Base-by-base conservation (phyloP, 2,888 invertebrate species). In the Morpho helenor region DNA sequence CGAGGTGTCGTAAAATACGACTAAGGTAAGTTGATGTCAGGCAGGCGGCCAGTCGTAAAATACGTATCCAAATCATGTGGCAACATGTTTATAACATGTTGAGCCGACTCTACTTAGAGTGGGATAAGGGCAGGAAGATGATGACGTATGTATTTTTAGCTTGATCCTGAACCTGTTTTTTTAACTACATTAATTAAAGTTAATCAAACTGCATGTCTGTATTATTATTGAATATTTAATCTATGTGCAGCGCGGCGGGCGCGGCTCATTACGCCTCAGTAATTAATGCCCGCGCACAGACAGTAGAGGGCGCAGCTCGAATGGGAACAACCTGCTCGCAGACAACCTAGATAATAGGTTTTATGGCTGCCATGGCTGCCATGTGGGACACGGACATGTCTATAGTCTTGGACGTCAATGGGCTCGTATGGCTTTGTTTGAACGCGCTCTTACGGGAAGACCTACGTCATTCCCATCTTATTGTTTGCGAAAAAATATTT, bases 251-350 rank as follows among this genome's bases (percentile, higher is more conserved):
- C 47, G 50, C 49, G 64, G 64, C 64, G 70, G 70, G 71, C 68
- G 73, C 71, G 71, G 72, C 81, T 84, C 82, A 84, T 85, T 85
- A 84, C 75, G 68, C 66, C 66, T 57, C 63, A 45, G 74, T 82
- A 84, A 84, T 84, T 79, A 84, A 84, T 83, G 80, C 84, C 71
- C 70, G 76, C 73, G 74, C 84, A 84, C 82, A 31, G 82, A 66
- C 70, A 65, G 66, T 58, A 64, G 66, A 57, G 65, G 58, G 61
- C 56, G 59, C 63, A 57, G 60, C 31, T 31, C 58, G 55, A 57
- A 58, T 40, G 56, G 45, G 59, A 50, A 62, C 66, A 69, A 62
- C 64, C 61, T 66, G 60, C 63, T 60, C 50, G 58, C 63, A 64
- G 59, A 63, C 65, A 60, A 59, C 52, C 49, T 55, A 54, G 49